Base-by-base conservation (phyloP, 1,140 invertebrate species). In the Sarcophaga bullata region DNA sequence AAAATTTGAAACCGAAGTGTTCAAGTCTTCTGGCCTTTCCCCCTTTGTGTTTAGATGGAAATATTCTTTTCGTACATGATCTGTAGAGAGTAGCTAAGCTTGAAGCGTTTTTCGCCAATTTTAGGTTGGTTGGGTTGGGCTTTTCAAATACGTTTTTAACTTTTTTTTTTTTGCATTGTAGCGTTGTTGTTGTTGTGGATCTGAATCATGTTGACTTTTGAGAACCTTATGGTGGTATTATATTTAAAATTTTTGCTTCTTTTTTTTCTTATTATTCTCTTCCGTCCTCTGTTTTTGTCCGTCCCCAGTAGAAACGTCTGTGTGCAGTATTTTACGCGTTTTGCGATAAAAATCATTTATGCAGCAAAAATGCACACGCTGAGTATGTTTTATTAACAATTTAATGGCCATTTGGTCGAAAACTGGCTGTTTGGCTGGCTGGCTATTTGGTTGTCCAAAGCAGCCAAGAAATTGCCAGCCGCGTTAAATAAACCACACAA, bases 41-140 rank as follows among this genome's bases (percentile, higher is more conserved):
- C 25, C 1, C 4, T 4, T 37, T 37, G 25, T 13, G 54, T 0
- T 58, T 58, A 10, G 54, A n/a, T 68, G 17, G 6, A 68, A 68
- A 68, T 68, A 68, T 68, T 68, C 62, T 68, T 68, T n/a, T 9
- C 8, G n/a, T 68, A 68, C 62, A 68, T 68, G 62, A 68, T 68
- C 62, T 37, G 25, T 37, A 37, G 1, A 19, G n/a, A 17, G 62
- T 58, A 15, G 54, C 19, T 68, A 19, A 17, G 62, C 62, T 68
- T 68, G 17, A 13, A 68, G 62, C 25, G 25, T 37, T 37, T 37
- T 37, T 37, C 25, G 1, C n/a, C 62, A 58, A 58, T 6, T 58
- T 37, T 37, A 37, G 25, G 25, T 58, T 58, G 17, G 8, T 68
- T n/a, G 62, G 62, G 62, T 68, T 68, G 62, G 62, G 62, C 62